phyloP scores from a whole-genome alignment of 2,888 invertebrate species.

The Hydrotaea cyrtoneurina region DNA sequence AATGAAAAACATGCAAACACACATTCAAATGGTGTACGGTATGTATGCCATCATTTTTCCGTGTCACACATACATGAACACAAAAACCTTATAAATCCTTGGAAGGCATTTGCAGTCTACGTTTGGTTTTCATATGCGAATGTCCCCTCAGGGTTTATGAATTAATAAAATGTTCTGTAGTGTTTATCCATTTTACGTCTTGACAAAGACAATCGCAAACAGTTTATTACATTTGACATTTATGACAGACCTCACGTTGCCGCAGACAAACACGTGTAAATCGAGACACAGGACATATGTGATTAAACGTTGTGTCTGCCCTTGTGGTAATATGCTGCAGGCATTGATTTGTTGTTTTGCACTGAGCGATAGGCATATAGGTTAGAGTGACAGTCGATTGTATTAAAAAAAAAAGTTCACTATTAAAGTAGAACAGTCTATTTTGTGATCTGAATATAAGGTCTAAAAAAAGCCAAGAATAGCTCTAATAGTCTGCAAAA shows the following conservation, averaged over 20 bases:
- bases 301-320: constrained; percentile 8
- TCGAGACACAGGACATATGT: constrained; percentile 12
- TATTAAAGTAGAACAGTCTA: too few species aligned
- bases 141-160: constrained; percentile 24
- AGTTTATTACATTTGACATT: constrained; percentile 25
- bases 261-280: not conserved
- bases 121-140: constrained; percentile 15
- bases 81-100: not conserved
- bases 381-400: too few species aligned
- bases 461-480: too few species aligned
- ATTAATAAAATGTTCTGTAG: constrained; percentile 9
- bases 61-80: not conserved
- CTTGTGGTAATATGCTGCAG: constrained; percentile 7
- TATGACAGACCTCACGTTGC: constrained; percentile 19
- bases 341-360: constrained; percentile 14
- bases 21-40: not conserved
- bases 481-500: too few species aligned
- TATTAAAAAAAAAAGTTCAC: too few species aligned
- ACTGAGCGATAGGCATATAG: not conserved
- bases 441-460: too few species aligned
- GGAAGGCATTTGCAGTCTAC: not conserved
- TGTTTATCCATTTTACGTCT: not conserved
- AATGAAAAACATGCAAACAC: too few species aligned
- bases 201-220: not conserved
- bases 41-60: not conserved